phyloP scores from a whole-genome alignment of 1,140 invertebrate genomes.

The Meloidogyne hapla region DNA sequence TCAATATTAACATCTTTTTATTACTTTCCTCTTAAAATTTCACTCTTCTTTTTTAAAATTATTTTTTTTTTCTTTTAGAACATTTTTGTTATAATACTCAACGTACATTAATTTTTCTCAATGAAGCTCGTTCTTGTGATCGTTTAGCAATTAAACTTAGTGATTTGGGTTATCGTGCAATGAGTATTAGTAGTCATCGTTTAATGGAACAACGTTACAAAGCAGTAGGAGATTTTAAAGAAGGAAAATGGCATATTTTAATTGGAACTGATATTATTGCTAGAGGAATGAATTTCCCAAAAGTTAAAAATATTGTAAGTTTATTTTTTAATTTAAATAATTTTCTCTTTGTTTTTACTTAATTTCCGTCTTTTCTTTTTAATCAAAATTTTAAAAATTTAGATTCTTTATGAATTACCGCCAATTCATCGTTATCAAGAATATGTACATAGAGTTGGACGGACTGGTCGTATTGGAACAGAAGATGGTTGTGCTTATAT shows the following conservation, averaged over 20 bases:
- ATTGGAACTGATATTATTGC: slow-evolving; percentile 28
- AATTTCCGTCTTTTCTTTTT: neutral
- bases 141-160: slow-evolving; percentile 9
- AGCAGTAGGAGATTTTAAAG: slow-evolving; percentile 18
- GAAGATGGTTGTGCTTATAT: slow-evolving; percentile 77
- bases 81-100: neutral
- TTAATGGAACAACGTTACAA: slow-evolving; percentile 23
- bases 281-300: slow-evolving; percentile 22
- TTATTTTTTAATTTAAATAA: neutral
- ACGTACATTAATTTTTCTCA: slow-evolving; percentile 20
- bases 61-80: neutral
- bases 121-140: slow-evolving; percentile 12
- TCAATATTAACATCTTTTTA: no score
- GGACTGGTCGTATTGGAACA: slow-evolving; percentile 83
- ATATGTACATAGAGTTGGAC: slow-evolving; percentile 88
- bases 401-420: slow-evolving; percentile 27
- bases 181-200: slow-evolving; percentile 17
- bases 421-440: slow-evolving; percentile 59
- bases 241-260: slow-evolving; percentile 16
- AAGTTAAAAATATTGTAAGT: slow-evolving; percentile 13
- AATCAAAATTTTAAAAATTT: neutral
- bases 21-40: no score
- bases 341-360: no score
- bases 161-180: slow-evolving; percentile 1
- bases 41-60: no score